Evolutionary conservation across 2,888 invertebrate genomes (phyloP), one percentile per base, ranked within the genome.

Genomic region (Meganola albula): DNA sequence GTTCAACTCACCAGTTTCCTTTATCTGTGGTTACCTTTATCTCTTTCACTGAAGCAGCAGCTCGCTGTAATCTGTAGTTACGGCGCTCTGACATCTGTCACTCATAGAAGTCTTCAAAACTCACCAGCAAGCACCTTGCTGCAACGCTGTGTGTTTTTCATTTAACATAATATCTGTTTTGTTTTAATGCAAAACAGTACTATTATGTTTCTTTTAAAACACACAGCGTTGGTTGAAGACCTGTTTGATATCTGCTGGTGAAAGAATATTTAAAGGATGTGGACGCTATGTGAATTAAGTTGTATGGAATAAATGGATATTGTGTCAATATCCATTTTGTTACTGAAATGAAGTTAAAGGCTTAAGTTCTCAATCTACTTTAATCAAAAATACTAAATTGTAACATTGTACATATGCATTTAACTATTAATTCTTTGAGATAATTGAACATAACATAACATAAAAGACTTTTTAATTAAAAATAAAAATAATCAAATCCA

Each of bases 211-310:
- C 16, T 16, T 16, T 16, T 6, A 5, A 16, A 16, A 16, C n/a
- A 16, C 16, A 16, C 16, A 16, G 4, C 1, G n/a, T 27, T 12
- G 24, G 16, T 10, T 11, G 9, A 16, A 16, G 16, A 16, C 16
- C 4, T 32, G 18, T 25, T 25, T 26, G 27, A 2, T 29, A 23
- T 29, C 23, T 29, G 23, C 29, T 29, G 29, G 29, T 29, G 23
- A 27, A 2, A 27, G 11, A 10, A 29, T n/a, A n/a, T n/a, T n/a
- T n/a, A n/a, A n/a, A n/a, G n/a, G n/a, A n/a, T n/a, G n/a, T n/a
- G n/a, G n/a, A 29, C 10, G 16, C 23, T 23, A 29, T 29, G 27
- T 27, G 27, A 27, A 7, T 27, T 3, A 27, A n/a, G n/a, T n/a
- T n/a, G n/a, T 8, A 11, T 2, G 12, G 20, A 27, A 16, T 16